Evolutionary conservation across 1,140 invertebrate genomes (phyloP).

Genomic region (Chymomyza costata): DNA sequence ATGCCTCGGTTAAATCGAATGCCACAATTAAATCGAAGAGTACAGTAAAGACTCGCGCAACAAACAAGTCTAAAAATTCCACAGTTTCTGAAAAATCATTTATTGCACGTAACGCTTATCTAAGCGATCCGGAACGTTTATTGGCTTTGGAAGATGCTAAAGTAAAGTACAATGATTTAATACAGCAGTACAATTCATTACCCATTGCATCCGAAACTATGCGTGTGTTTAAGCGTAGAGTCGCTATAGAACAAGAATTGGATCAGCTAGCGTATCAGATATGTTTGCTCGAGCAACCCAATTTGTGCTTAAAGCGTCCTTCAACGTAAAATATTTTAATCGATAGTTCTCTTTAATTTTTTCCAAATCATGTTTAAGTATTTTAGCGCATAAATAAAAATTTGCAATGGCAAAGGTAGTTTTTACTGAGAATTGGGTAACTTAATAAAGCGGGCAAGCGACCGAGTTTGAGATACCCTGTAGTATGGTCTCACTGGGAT

Average conservation of each 20-base stretch:
- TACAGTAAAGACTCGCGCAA: neutral
- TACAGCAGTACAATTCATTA: conserved; percentile 34
- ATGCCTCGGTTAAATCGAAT: neutral
- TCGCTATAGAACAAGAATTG: conserved; percentile 25
- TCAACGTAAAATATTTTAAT: no score
- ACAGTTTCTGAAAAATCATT: neutral
- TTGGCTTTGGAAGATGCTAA: conserved; percentile 22
- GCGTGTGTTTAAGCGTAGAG: conserved; percentile 30
- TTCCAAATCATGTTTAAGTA: no score
- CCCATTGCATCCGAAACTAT: conserved; percentile 30
- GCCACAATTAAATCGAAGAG: neutral
- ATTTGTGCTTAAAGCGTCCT: conserved; percentile 22
- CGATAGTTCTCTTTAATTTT: no score
- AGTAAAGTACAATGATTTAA: conserved; percentile 19
- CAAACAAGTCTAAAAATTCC: neutral
- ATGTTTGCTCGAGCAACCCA: conserved; percentile 36
- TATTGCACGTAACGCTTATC: no score
- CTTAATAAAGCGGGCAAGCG: no score
- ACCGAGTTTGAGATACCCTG: no score
- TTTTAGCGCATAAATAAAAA: no score
- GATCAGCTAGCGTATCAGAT: conserved; percentile 39
- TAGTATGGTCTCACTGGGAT: no score
- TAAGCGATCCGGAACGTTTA: neutral
- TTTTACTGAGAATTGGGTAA: no score
- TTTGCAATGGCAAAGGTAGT: no score